Evolutionary conservation across 2,797 vertebrate species (phyloP), one percentile per base, ranked within the genome.

Genomic region (Amniataba percoides): DNA sequence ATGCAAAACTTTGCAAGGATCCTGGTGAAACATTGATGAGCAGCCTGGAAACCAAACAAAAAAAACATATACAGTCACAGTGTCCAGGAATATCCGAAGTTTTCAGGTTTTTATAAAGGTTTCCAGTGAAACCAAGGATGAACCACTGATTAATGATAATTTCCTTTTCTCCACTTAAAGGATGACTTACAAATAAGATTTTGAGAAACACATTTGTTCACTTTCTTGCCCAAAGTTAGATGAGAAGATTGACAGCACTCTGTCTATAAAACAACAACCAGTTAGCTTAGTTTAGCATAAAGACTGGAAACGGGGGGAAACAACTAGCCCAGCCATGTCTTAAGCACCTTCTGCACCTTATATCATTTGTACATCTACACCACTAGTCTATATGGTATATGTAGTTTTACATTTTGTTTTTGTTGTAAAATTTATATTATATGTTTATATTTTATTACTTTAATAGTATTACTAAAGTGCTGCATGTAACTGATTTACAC

Each of bases 11-110:
- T 16, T 34, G 9, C 7, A 58, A 60, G 46, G 52, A 59, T 66
- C 3, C 39, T 70, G 21, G 40, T 67, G 12, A 59, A 78, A 59
- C 48, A 31, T 10, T 59, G 45, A 74, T 61, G 18, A 74, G 71
- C 18, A 55, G 12, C 15, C 9, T 51, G n/a, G 40, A 40, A 80
- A 49, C 19, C 42, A 36, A 42, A 60, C 10, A 77, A 39, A 34
- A 40, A 16, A 36, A 31, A 31, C 27, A 31, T 5, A 67, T 56
- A 36, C 18, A 62, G 3, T 36, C 8, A 5, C 51, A 31, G 27
- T 19, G 12, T 14, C 11, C 31, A 12, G 60, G n/a, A 31, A 59
- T 52, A 55, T 16, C 6, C 43, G 23, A 43, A 2, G 18, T 59
- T 69, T 45, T 31, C 36, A 11, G 0, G 5, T 27, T 64, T 59